Conservation (phyloP, 2,797 vertebrate genomes). For the Geotrypetes seraphini region DNA sequence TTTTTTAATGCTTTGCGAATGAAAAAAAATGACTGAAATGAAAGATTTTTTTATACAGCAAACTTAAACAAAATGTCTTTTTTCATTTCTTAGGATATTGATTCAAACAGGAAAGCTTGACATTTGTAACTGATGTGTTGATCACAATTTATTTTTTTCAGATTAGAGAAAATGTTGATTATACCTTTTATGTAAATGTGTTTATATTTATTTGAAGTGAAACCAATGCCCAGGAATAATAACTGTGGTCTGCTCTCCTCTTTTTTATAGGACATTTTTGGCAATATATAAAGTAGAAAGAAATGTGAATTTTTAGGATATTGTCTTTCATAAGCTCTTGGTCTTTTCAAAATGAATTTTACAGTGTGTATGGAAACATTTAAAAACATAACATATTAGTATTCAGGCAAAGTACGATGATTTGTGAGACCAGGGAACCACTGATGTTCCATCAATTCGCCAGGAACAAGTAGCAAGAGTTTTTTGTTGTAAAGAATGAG, state of each 20-base stretch:
- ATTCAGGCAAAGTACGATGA: too few species aligned
- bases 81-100: conserved; percentile 40
- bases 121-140: conserved; percentile 49
- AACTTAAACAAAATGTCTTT: conserved; percentile 36
- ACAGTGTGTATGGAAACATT: too few species aligned
- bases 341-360: too few species aligned
- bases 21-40: too few species aligned
- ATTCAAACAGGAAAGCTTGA: conserved; percentile 39
- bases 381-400: too few species aligned
- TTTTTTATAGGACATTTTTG: conserved; percentile 20
- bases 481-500: too few species aligned
- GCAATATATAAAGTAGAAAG: conserved; percentile 9
- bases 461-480: too few species aligned
- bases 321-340: too few species aligned
- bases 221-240: conserved; percentile 37
- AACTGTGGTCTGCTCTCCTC: conserved; percentile 34
- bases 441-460: too few species aligned
- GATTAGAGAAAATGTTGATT: conserved; percentile 40
- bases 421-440: too few species aligned
- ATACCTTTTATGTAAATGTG: conserved; percentile 46
- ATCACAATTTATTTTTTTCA: conserved; percentile 25
- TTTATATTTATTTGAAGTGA: conserved; percentile 61
- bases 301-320: conserved; percentile 26
- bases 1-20: too few species aligned
- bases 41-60: too few species aligned